phyloP scores from a whole-genome alignment of 2,797 vertebrate genomes.

The Mallotus villosus region DNA sequence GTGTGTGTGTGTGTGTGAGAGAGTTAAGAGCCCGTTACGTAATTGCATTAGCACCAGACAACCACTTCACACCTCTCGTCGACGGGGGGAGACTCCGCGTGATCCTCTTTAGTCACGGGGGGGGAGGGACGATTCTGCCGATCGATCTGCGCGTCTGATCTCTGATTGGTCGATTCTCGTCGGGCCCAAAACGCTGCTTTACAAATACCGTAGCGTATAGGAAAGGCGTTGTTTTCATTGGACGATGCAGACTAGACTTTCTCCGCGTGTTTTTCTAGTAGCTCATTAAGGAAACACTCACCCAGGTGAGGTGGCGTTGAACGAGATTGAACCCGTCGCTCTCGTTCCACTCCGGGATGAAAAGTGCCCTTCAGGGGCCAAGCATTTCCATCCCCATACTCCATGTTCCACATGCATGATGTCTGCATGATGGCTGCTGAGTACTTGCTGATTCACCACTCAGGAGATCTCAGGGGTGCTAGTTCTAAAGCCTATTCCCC shows the following conservation, averaged over 20 bases:
- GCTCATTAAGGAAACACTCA: no score
- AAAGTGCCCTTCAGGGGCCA: no score
- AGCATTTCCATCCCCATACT: no score
- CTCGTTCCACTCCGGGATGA: no score
- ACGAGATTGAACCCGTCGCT: no score
- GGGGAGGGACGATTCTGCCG: no score
- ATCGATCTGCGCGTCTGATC: not conserved
- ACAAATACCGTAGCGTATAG: not conserved
- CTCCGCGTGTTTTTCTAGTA: not conserved
- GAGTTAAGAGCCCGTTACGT: constrained; percentile 7
- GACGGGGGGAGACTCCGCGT: not conserved
- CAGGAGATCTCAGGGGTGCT: not conserved
- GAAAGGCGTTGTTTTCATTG: not conserved
- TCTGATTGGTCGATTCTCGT: no score
- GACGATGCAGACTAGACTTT: not conserved
- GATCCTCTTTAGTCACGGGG: not conserved
- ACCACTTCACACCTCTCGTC: constrained; percentile 1
- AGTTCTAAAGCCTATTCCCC: not conserved
- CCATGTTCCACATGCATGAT: no score
- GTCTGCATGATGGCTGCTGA: not conserved
- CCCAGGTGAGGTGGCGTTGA: no score
- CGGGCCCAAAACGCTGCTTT: not conserved
- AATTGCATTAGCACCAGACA: not conserved
- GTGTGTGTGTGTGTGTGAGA: not conserved
- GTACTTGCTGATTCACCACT: not conserved